A percentile compares a stretch with the other conserved stretches of the same genome.
Conservation (phyloP, 2,888 invertebrate species). For the Cinara cedri region DNA sequence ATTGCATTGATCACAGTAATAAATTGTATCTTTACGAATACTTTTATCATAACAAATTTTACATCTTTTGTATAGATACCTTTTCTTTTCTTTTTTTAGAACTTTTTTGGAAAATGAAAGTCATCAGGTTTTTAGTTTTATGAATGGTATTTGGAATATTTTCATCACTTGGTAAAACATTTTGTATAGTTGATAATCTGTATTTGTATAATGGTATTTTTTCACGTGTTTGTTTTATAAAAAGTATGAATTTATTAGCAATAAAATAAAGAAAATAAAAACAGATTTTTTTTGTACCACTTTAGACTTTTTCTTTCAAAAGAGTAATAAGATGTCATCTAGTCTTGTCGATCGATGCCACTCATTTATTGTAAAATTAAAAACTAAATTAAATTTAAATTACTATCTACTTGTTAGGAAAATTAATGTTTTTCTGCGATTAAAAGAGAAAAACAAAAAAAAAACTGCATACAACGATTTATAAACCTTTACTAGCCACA, state of each 20-base stretch:
- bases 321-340: background rate
- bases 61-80: constrained; percentile 10
- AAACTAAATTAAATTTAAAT: background rate
- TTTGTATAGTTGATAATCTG: background rate
- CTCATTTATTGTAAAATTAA: background rate
- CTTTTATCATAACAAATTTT: constrained; percentile 17
- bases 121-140: background rate
- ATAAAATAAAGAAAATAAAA: constrained; percentile 2
- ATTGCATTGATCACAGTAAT: constrained; percentile 7
- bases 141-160: background rate
- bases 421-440: background rate
- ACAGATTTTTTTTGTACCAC: constrained; percentile 18
- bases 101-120: constrained; percentile 12
- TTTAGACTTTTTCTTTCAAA: background rate
- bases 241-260: constrained; percentile 24
- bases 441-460: background rate
- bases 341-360: constrained; percentile 6
- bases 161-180: background rate
- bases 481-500: background rate
- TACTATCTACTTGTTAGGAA: background rate
- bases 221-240: constrained; percentile 6
- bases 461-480: background rate
- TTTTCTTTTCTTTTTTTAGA: constrained; percentile 18
- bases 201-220: constrained; percentile 1
- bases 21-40: constrained; percentile 3